Evolutionary conservation across 2,113 vertebrate species (phyloP).

Genomic region (Protomyctophum bolini): DNA sequence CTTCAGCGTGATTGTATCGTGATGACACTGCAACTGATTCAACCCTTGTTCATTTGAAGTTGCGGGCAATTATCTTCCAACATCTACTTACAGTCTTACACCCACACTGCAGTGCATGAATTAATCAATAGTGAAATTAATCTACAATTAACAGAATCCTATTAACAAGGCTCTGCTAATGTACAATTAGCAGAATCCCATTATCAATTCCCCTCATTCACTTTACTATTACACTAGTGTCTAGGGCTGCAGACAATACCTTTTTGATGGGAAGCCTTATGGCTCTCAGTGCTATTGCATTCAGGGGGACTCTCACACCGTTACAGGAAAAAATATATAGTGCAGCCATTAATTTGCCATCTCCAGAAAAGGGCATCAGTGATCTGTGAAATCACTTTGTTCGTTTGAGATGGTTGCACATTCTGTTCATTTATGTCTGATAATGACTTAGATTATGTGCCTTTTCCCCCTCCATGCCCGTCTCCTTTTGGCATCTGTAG

Average conservation of each 20-base stretch:
- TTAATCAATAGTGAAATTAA: slow-evolving; percentile 68
- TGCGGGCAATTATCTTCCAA: slow-evolving; percentile 57
- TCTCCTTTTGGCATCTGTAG: slow-evolving; percentile 70
- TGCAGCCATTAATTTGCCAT: slow-evolving; percentile 81
- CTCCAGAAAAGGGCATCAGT: slow-evolving; percentile 81
- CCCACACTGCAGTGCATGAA: slow-evolving; percentile 44
- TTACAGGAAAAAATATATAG: slow-evolving; percentile 69
- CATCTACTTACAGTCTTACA: slow-evolving; percentile 50
- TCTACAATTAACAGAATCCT: slow-evolving; percentile 73
- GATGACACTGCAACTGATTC: slow-evolving; percentile 57
- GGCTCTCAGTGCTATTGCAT: slow-evolving; percentile 69
- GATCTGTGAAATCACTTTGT: slow-evolving; percentile 86
- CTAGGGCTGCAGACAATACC: slow-evolving; percentile 62
- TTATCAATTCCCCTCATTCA: slow-evolving; percentile 59
- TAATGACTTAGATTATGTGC: slow-evolving; percentile 82
- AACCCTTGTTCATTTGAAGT: slow-evolving; percentile 57
- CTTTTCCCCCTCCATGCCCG: slow-evolving; percentile 66
- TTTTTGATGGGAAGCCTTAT: slow-evolving; percentile 60
- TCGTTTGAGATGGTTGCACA: slow-evolving; percentile 81
- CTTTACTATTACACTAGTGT: slow-evolving; percentile 42
- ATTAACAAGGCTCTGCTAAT: slow-evolving; percentile 75
- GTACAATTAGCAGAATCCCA: slow-evolving; percentile 74
- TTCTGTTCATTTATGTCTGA: slow-evolving; percentile 82
- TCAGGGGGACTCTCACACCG: slow-evolving; percentile 65
- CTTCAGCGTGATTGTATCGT: slow-evolving; percentile 50